These are phyloP conservation scores for Nyctereutes procyonoides DNA, from an alignment of 2,113 vertebrate species.

Conservation along the genomic window DNA sequence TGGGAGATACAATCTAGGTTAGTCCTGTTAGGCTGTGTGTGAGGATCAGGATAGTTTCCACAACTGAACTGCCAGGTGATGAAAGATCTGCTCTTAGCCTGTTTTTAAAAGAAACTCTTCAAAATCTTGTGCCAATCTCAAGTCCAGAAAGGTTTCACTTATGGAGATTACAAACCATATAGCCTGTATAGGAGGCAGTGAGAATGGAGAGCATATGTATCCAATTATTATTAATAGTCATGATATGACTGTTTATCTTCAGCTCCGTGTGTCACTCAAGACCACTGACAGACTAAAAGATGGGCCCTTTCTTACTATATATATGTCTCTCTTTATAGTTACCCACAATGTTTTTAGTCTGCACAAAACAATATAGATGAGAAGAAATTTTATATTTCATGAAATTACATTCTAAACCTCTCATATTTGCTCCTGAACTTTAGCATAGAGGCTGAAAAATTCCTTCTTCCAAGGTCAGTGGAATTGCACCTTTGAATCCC, in stretches of 20 bases:
- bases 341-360: not conserved
- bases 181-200: not conserved
- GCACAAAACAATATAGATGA: not conserved
- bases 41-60: not conserved
- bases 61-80: not conserved
- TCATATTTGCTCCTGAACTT: not conserved
- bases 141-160: not conserved
- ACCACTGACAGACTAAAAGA: not conserved
- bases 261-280: not conserved
- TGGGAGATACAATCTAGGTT: not conserved
- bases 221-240: not conserved
- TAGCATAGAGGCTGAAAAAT: not conserved
- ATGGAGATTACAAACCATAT: not conserved
- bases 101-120: not conserved
- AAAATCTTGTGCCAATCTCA: not conserved
- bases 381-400: not conserved
- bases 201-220: not conserved
- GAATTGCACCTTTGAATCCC: not conserved
- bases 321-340: not conserved
- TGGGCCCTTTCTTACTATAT: not conserved
- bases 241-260: not conserved
- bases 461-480: not conserved
- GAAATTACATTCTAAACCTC: not conserved
- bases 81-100: not conserved
- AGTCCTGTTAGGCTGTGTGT: not conserved